Base-by-base conservation (phyloP, 2,797 vertebrate genomes). In the Bufotes viridis region DNA sequence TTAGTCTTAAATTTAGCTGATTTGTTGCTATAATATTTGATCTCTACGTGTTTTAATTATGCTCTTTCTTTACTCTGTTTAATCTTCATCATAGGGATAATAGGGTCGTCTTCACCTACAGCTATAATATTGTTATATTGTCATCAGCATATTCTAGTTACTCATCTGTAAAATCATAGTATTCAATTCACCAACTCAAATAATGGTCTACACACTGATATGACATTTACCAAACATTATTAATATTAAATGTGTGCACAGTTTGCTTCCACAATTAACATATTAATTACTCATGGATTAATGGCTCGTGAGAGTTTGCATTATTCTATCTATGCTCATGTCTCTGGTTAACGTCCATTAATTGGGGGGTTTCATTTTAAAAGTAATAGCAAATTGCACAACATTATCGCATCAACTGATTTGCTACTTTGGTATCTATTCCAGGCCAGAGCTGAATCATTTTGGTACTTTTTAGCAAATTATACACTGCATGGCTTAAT, bases 351-450 rank as follows among this genome's bases (percentile, higher is more conserved):
- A 60, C n/a, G 20, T 55, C 34, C 49, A 11, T 78, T 84, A 84
- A 88, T 84, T 84, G 49, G 29, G 20, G 76, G 81, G 42, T 34
- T 88, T 88, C 60, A 49, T 57, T 84, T 76, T 84, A 85, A 85
- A 58, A 80, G 51, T 53, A 61, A n/a, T 69, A 29, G 29, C 8
- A 24, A 88, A 65, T 70, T 51, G 81, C 51, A 78, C 58, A 85
- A 85, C 34, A 58, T 81, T 87, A 80, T 22, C 81, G 85, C 61
- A 80, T n/a, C 29, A 87, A 60, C 29, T 67, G 75, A 34, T 67
- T 34, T 29, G 63, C 24, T 76, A n/a, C n/a, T n/a, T n/a, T n/a
- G n/a, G 63, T 81, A 58, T n/a, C 29, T 24, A 78, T 57, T 18
- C 42, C 24, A 87, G 26, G 6, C 63, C 22, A 60, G 55, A 67